A percentile compares a stretch with the other conserved stretches of the same genome.
These are phyloP conservation scores for Betta splendens DNA, from an alignment of 2,797 vertebrate species.

Conservation along the genomic window DNA sequence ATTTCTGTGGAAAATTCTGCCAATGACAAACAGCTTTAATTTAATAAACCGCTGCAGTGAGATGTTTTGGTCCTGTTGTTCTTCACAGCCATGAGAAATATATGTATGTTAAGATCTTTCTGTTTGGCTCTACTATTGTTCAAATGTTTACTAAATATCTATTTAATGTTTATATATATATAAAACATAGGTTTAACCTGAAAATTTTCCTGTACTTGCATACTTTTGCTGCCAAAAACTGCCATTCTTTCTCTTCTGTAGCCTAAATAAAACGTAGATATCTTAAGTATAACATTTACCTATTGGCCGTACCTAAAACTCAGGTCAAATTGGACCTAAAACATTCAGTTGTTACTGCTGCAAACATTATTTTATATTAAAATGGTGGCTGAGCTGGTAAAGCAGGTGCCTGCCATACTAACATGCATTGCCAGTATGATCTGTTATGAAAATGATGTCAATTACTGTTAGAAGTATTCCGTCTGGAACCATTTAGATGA, in stretches of 20 bases:
- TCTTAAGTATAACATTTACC: constrained; percentile 6
- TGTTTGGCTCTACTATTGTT: neutral
- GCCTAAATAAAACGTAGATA: too few species aligned
- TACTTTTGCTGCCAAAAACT: too few species aligned
- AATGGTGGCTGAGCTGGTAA: constrained; percentile 22
- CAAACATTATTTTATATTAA: constrained; percentile 33
- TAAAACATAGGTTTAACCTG: too few species aligned
- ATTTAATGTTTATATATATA: neutral
- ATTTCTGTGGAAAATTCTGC: constrained; percentile 20
- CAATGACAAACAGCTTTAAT: constrained; percentile 29
- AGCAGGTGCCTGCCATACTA: constrained; percentile 9
- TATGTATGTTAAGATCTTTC: neutral
- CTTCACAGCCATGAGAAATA: constrained; percentile 23
- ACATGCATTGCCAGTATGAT: constrained; percentile 24
- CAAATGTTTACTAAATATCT: neutral
- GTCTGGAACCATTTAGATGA: too few species aligned
- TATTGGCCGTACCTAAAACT: constrained; percentile 29
- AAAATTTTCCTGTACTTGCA: too few species aligned
- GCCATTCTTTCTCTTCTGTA: too few species aligned
- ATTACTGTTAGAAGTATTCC: constrained; percentile 25
- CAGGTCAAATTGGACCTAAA: constrained; percentile 38
- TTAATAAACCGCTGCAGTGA: constrained; percentile 61
- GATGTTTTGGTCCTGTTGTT: constrained; percentile 30
- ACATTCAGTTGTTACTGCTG: constrained; percentile 28
- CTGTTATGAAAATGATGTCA: constrained; percentile 38